A percentile compares a stretch with the other conserved stretches of the same genome.
Evolutionary conservation across 2,797 vertebrate species (phyloP).

Genomic region (Picus viridis): DNA sequence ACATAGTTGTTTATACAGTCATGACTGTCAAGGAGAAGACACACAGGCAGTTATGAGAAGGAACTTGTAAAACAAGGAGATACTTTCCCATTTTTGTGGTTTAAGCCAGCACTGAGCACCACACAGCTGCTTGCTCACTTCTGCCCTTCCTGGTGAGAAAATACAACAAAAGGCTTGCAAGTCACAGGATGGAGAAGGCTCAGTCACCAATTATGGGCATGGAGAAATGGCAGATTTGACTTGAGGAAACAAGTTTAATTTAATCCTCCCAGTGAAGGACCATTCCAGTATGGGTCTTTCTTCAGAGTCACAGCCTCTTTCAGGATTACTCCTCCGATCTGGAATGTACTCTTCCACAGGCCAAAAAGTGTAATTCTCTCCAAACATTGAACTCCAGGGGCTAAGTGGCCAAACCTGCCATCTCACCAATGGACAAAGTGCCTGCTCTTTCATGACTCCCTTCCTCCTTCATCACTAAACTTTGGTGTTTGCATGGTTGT

Average conservation of each 20-base stretch:
- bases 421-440: neutral
- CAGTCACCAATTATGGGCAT: neutral
- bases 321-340: neutral
- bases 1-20: neutral
- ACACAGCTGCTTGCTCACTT: neutral
- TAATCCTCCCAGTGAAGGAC: neutral
- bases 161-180: neutral
- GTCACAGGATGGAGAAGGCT: neutral
- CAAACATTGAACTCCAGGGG: neutral
- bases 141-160: neutral
- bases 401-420: neutral
- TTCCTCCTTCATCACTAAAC: neutral
- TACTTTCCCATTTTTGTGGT: neutral
- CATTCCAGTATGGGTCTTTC: neutral
- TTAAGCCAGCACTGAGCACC: neutral
- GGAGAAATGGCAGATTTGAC: neutral
- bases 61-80: neutral
- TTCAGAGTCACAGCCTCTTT: neutral
- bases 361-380: neutral
- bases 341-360: too few relatives aligned
- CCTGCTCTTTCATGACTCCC: neutral
- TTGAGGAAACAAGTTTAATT: neutral
- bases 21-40: neutral
- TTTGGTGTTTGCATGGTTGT: neutral
- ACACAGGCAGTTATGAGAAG: neutral